Conservation (phyloP, 2,113 vertebrate species). For the Enhydra lutris region DNA sequence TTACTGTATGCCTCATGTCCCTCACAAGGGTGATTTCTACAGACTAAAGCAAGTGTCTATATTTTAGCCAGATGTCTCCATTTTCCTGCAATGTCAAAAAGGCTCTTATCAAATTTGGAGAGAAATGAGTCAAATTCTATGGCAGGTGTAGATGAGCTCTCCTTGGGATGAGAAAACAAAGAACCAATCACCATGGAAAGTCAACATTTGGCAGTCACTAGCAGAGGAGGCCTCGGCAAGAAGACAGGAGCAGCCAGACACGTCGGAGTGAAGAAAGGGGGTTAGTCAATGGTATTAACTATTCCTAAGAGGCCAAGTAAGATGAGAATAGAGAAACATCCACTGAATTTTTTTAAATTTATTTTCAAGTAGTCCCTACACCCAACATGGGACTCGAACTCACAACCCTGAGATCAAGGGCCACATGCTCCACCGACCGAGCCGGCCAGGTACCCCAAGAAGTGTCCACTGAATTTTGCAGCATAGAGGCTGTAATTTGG, state of each 20-base stretch:
- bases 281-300: not conserved
- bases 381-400: not conserved
- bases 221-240: not conserved
- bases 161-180: not conserved
- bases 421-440: not conserved
- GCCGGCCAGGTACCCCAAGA: not conserved
- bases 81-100: not conserved
- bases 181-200: not conserved
- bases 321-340: not conserved
- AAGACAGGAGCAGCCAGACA: not conserved
- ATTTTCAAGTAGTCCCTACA: not conserved
- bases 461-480: not conserved
- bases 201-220: conserved; percentile 11
- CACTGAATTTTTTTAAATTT: not conserved
- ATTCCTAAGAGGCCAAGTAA: not conserved
- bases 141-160: not conserved
- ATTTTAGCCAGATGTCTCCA: not conserved
- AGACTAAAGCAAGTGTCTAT: not conserved
- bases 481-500: not conserved
- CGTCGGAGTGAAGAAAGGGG: not conserved
- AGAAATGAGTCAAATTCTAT: not conserved
- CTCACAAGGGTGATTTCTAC: not conserved
- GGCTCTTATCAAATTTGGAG: not conserved
- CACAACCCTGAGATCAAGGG: not conserved
- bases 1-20: not conserved